Base-by-base conservation (phyloP, 2,888 invertebrate species). In the Oligia strigilis region DNA sequence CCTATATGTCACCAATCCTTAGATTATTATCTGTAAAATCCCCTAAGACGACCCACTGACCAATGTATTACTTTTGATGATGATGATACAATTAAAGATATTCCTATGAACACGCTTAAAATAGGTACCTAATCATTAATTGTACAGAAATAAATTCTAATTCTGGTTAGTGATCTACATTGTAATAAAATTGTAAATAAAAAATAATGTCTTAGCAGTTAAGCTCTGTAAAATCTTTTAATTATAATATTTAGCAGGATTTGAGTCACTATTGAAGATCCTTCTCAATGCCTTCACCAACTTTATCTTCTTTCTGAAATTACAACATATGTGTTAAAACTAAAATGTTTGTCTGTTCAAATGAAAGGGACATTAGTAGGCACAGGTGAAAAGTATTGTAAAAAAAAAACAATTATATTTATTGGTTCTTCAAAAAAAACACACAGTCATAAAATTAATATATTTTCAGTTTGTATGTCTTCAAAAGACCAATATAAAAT, bases 381-480 rank as follows among this genome's bases (percentile, higher is more conserved):
- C 17, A 17, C 2, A 60, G 4, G 23, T 58, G 9, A 60, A 66
- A 60, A 60, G 17, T 60, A 13, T 36, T 1, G 43, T 36, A 58
- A 52, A 49, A 82, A 60, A 43, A 55, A 52, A 9, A 55, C 4
- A 66, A 4, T n/a, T 9, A 36, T 52, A 17, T 80, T 69, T 40
- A 46, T 49, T 55, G 9, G 3, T 40, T 65, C 23, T 64, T 52
- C 1, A 64, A 70, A 69, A 29, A 64, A 43, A n/a, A 40, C 4
- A 58, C 69, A 69, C 11, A 64, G 8, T 70, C 6, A 55, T 69
- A 29, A 43, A 43, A 40, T 43, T 6, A 6, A 52, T 73, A n/a
- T 70, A 36, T 81, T 97, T 98, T 82, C 95, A 99, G 99, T 99
- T 98, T 97, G 97, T 99, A 0, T 99, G 99, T 89, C 99, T 99